Base-by-base conservation (phyloP, 2,113 vertebrate genomes). In the Muscicapa adusta region DNA sequence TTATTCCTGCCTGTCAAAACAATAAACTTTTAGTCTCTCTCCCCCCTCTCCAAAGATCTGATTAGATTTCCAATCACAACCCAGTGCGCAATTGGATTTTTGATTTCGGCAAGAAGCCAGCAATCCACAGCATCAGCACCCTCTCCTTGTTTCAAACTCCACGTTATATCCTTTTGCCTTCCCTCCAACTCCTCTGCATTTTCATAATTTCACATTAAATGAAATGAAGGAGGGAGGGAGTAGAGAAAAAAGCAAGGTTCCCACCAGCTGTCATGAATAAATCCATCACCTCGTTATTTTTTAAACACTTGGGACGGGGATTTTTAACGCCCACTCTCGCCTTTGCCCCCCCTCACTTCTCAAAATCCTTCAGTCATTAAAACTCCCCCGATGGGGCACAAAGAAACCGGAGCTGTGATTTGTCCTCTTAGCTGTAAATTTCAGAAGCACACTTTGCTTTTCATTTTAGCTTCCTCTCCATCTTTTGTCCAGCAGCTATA, bases 11-110 rank as follows among this genome's bases (percentile, higher is more conserved):
- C 63, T 76, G 15, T 85, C 81, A 89, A 94, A 95, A 79, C 56
- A 68, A 85, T 76, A 94, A 96, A 96, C 78, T 96, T 96, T 91
- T 47, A 78, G 78, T 77, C 63, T 68, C 47, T 95, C 58, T 95
- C 71, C 62, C 92, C 90, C 94, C 85, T 82, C 74, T 95, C 95
- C 97, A 88, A 94, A 96, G 96, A 98, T 98, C 98, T 98, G 98
- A 99, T 99, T 99, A 98, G 98, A 98, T 99, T 99, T 99, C 98
- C 98, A 98, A 98, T 98, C 99, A 99, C 98, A 99, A 97, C 97
- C 98, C 98, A 98, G 98, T 99, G 98, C 98, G 98, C 98, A 98
- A 98, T 96, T 96, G 98, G 97, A 97, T 96, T 97, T 96, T 97
- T 96, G 85, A 96, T 97, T 97, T 97, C 96, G 97, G 96, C 96